Evolutionary conservation across 2,888 invertebrate species (phyloP).

Genomic region (Eucera pruinosa): DNA sequence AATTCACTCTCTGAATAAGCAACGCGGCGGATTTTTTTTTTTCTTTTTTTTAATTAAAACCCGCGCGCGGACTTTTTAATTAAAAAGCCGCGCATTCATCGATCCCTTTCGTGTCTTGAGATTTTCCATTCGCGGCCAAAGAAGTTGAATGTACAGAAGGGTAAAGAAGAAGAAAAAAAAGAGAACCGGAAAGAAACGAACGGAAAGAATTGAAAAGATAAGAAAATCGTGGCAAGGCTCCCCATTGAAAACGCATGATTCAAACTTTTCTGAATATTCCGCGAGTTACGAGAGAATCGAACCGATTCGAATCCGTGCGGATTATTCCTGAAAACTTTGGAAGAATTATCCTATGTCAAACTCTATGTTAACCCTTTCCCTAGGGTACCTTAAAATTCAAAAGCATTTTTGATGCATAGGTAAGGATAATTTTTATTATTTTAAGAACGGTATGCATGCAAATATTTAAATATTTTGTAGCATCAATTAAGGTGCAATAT

Average conservation of each 20-base stretch:
- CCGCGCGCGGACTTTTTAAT: constrained; percentile 44
- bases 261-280: constrained; percentile 22
- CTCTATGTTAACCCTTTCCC: too few relatives aligned
- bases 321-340: too few relatives aligned
- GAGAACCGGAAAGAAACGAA: not conserved
- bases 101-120: constrained; percentile 7
- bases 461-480: too few relatives aligned
- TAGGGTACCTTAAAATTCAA: too few relatives aligned
- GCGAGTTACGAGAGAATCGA: not conserved
- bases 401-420: too few relatives aligned
- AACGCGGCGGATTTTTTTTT: constrained; percentile 29
- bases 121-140: constrained; percentile 5
- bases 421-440: too few relatives aligned
- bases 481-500: too few relatives aligned
- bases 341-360: too few relatives aligned
- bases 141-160: not conserved
- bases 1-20: constrained; percentile 42
- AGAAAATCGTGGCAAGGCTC: not conserved
- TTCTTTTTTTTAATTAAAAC: constrained; percentile 51
- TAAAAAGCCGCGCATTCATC: constrained; percentile 29
- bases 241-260: constrained; percentile 26
- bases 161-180: too few relatives aligned
- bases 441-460: too few relatives aligned
- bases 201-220: not conserved
- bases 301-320: too few relatives aligned